phyloP scores from a whole-genome alignment of 2,113 vertebrate genomes.

The Gadus macrocephalus region DNA sequence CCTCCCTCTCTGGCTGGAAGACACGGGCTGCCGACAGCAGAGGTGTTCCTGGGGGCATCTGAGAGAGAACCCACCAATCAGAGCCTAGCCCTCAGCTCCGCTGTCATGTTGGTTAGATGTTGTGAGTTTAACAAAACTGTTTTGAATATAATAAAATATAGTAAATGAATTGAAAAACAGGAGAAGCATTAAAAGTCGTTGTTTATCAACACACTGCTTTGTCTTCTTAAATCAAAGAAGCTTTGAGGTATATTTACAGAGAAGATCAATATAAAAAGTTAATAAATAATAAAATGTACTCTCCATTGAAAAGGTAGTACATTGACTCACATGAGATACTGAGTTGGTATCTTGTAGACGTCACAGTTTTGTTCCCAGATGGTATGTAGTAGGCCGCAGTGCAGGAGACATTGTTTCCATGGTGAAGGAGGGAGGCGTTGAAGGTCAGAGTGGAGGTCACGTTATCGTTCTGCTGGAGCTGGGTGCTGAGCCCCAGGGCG shows the following conservation, averaged over 20 bases:
- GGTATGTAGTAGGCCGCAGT: constrained; percentile 32
- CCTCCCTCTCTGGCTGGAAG: not conserved
- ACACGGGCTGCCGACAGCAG: not conserved
- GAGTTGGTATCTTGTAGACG: not conserved
- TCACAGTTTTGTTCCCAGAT: constrained; percentile 9
- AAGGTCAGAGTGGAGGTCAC: constrained; percentile 40
- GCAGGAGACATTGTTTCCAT: constrained; percentile 32
- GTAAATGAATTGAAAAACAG: not conserved
- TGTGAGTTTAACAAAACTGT: not conserved
- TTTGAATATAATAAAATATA: not conserved
- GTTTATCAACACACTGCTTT: too few relatives aligned
- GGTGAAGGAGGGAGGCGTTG: constrained; percentile 40
- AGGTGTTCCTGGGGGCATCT: not conserved
- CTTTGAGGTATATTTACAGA: too few relatives aligned
- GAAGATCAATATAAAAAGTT: not conserved
- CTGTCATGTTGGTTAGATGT: too few relatives aligned
- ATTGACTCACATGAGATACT: constrained; percentile 24
- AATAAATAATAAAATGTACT: not conserved
- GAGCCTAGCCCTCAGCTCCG: too few relatives aligned
- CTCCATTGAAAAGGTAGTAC: not conserved
- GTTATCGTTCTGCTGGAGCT: constrained; percentile 30
- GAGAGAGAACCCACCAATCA: not conserved
- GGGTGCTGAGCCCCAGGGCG: constrained; percentile 17
- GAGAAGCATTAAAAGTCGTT: too few relatives aligned
- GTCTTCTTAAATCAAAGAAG: too few relatives aligned